Conservation (phyloP, 2,888 invertebrate species). For the Tryphoninae sp. region DNA sequence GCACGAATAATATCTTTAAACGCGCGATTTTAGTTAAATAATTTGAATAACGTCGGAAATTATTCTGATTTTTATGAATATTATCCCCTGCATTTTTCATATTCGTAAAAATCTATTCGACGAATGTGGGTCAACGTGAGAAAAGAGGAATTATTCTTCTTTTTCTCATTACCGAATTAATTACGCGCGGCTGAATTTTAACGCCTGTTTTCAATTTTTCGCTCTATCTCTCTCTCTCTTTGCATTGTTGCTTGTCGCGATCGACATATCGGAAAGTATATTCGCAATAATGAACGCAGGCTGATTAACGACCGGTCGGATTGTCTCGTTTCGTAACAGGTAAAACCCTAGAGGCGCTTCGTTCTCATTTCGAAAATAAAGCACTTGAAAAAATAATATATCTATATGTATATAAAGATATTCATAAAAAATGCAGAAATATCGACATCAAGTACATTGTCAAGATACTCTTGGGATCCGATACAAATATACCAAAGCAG, state of each 20-base stretch:
- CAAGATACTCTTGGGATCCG: slow-evolving; percentile 20
- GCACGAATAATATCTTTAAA: background rate
- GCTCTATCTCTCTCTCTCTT: slow-evolving; percentile 38
- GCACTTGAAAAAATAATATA: slow-evolving; percentile 37
- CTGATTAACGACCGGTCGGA: slow-evolving; percentile 46
- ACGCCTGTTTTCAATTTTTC: slow-evolving; percentile 21
- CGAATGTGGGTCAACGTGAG: slow-evolving; percentile 2
- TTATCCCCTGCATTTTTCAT: background rate
- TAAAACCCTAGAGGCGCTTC: slow-evolving; percentile 18
- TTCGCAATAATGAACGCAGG: slow-evolving; percentile 46
- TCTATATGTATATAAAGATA: background rate
- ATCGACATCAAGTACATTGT: slow-evolving; percentile 7
- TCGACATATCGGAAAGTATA: slow-evolving; percentile 23
- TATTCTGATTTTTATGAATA: slow-evolving; percentile 8
- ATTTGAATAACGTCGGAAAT: background rate
- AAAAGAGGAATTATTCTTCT: background rate
- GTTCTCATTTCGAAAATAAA: slow-evolving; percentile 38
- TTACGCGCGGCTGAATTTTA: slow-evolving; percentile 24
- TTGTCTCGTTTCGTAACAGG: slow-evolving; percentile 24
- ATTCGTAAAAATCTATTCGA: background rate
- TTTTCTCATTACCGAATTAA: slow-evolving; percentile 36
- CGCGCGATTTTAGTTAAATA: background rate
- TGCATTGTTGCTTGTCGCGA: slow-evolving; percentile 9
- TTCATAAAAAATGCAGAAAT: background rate
- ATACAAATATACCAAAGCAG: slow-evolving; percentile 11